These are phyloP conservation scores for Tringa solitaria DNA, from an alignment of 2,113 vertebrate species.

Conservation along the genomic window DNA sequence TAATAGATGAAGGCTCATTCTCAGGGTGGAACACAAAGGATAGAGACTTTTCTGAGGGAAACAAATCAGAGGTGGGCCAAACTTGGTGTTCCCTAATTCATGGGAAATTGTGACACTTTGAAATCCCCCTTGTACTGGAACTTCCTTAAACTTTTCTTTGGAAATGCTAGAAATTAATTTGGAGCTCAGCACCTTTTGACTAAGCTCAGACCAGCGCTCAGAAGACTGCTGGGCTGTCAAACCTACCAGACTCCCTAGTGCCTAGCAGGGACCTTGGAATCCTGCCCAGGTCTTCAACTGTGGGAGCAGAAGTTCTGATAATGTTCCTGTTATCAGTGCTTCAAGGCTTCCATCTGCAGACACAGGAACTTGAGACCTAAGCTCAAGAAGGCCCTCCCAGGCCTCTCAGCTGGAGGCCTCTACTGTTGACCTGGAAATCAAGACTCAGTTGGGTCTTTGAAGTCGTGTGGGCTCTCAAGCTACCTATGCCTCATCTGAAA, in stretches of 20 bases:
- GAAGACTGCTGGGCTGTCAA: neutral
- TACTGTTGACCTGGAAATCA: neutral
- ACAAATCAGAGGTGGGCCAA: neutral
- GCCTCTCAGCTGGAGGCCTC: neutral
- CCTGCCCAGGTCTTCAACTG: constrained; percentile 38
- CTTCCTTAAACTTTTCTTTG: neutral
- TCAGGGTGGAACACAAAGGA: neutral
- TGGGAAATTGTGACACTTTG: neutral
- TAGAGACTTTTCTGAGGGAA: neutral
- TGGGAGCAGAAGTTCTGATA: neutral
- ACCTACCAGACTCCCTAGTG: neutral
- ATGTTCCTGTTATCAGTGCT: constrained; percentile 28
- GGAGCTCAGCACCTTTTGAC: neutral
- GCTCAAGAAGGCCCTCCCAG: neutral
- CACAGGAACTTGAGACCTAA: neutral
- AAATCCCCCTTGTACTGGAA: neutral
- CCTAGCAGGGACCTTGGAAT: constrained; percentile 44
- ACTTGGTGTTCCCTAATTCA: neutral
- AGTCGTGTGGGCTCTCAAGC: neutral
- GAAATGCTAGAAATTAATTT: neutral
- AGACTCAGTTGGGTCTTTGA: neutral
- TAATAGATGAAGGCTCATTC: neutral
- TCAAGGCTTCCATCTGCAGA: constrained; percentile 54
- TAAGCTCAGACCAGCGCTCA: neutral
- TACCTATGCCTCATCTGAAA: neutral